Evolutionary conservation across 2,888 invertebrate species (phyloP).

Genomic region (Aelia acuminata): DNA sequence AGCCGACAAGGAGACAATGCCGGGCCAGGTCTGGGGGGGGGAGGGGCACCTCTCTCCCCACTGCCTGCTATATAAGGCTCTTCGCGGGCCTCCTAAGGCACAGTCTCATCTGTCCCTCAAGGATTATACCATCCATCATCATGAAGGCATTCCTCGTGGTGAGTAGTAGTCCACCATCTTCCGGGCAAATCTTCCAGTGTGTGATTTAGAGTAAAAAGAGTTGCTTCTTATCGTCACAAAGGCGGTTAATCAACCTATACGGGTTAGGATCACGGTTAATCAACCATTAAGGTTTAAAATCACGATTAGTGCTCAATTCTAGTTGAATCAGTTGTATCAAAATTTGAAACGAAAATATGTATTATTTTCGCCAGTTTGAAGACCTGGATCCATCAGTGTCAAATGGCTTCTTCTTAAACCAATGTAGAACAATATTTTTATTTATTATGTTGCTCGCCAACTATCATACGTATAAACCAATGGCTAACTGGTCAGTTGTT

Average conservation of each 20-base stretch:
- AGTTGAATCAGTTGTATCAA: neutral
- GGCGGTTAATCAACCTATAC: neutral
- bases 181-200: neutral
- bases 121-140: conserved; percentile 59
- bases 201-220: neutral
- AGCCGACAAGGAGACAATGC: conserved; percentile 38
- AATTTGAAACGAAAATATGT: neutral
- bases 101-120: conserved; percentile 58
- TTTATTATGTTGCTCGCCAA: neutral
- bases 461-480: no score
- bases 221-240: neutral
- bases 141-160: conserved; percentile 63
- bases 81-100: neutral
- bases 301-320: neutral
- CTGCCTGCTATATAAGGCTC: conserved; percentile 58
- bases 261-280: neutral
- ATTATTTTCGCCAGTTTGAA: neutral
- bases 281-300: neutral
- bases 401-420: neutral
- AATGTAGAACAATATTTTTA: neutral
- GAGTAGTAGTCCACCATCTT: conserved; percentile 55
- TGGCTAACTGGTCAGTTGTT: no score
- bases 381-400: neutral
- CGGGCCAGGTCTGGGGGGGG: neutral
- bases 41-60: conserved; percentile 44